Percentiles rank a stretch among this genome's conserved stretches.
These are phyloP conservation scores for Solenopsis invicta DNA, from an alignment of 1,140 invertebrate species.

Conservation along the genomic window DNA sequence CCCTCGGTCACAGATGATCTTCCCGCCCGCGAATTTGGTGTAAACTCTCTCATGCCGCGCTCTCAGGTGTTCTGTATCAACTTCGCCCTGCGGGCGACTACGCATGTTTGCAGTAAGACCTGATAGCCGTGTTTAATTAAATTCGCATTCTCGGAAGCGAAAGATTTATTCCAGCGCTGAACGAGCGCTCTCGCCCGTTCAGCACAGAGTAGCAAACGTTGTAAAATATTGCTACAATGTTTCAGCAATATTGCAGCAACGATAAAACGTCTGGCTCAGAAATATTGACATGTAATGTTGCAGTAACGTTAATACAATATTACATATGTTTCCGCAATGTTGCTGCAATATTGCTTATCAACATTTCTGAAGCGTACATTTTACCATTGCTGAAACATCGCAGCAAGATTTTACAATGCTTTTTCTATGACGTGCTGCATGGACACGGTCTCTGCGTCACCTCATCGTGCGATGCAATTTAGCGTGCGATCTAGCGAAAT, in stretches of 20 bases:
- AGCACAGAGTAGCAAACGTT: too few relatives aligned
- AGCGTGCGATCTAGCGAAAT: constrained; percentile 68
- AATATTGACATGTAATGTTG: too few relatives aligned
- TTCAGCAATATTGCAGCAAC: too few relatives aligned
- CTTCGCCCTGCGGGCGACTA: not conserved
- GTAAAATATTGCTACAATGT: too few relatives aligned
- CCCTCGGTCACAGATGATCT: constrained; percentile 9
- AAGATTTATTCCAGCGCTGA: not conserved
- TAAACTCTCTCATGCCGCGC: not conserved
- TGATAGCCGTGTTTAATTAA: constrained; percentile 34
- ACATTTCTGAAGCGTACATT: too few relatives aligned
- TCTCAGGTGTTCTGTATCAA: not conserved
- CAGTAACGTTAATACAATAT: too few relatives aligned
- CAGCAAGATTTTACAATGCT: too few relatives aligned
- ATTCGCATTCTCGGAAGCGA: not conserved
- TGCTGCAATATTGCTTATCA: too few relatives aligned
- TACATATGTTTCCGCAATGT: too few relatives aligned
- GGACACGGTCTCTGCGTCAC: not conserved
- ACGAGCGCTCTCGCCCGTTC: constrained; percentile 6
- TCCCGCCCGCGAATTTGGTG: constrained; percentile 19
- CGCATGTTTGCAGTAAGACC: not conserved
- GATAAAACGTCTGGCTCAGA: too few relatives aligned
- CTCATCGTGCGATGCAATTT: constrained; percentile 27
- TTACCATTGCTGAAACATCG: too few relatives aligned
- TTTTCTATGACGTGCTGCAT: too few relatives aligned